These are phyloP conservation scores for Diarsia brunnea DNA, from an alignment of 2,888 invertebrate species.

Conservation along the genomic window DNA sequence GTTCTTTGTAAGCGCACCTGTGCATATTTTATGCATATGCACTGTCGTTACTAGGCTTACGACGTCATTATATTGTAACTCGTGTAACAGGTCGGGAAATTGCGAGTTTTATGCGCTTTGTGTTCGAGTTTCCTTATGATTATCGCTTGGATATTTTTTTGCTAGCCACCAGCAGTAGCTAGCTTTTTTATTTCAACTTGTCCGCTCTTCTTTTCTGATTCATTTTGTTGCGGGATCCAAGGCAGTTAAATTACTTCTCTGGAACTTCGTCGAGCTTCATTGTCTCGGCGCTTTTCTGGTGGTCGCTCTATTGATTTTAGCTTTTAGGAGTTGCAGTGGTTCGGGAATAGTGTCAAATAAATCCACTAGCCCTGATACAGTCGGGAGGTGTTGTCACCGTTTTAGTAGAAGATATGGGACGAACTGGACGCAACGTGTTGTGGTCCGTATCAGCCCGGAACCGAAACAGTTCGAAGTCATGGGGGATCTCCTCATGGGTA, in stretches of 20 bases:
- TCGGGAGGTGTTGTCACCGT: background rate
- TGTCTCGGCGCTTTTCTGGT: too few relatives aligned
- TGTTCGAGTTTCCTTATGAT: background rate
- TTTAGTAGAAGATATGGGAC: background rate
- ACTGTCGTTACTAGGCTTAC: conserved; percentile 55
- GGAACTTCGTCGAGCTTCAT: too few relatives aligned
- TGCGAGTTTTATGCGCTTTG: conserved; percentile 20
- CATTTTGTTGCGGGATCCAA: too few relatives aligned
- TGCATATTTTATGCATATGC: conserved; percentile 65
- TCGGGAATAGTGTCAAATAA: too few relatives aligned
- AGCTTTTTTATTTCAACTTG: too few relatives aligned
- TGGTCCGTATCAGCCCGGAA: background rate
- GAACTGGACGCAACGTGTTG: background rate
- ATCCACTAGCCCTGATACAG: background rate
- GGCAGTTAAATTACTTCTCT: too few relatives aligned
- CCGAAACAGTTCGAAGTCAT: background rate
- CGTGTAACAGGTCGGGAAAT: conserved; percentile 28
- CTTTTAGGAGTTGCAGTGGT: too few relatives aligned
- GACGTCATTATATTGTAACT: conserved; percentile 50
- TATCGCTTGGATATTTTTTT: background rate
- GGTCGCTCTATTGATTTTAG: too few relatives aligned
- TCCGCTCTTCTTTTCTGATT: too few relatives aligned
- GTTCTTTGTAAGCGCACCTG: conserved; percentile 61
- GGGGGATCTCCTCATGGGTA: background rate
- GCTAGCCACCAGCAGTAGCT: too few relatives aligned